Percentiles rank a stretch among this genome's conserved stretches.
Conservation (phyloP, 1,140 invertebrate genomes). For the Brachionus rubens region DNA sequence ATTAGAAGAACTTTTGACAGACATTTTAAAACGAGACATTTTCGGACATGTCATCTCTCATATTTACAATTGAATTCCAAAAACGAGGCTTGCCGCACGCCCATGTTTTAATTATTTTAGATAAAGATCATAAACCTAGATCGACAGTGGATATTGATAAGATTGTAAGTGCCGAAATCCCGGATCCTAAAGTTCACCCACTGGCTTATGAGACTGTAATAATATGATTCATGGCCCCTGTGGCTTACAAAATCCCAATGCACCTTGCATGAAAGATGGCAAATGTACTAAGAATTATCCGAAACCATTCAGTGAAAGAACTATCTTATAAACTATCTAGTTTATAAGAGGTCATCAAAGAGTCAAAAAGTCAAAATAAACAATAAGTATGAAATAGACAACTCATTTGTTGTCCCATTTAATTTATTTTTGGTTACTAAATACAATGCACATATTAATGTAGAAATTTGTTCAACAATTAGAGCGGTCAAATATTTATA, state of each 20-base stretch:
- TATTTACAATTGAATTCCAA: no score
- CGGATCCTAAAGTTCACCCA: no score
- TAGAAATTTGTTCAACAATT: conserved; percentile 48
- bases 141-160: no score
- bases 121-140: no score
- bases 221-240: no score
- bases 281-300: conserved; percentile 49
- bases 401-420: conserved; percentile 45
- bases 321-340: conserved; percentile 45
- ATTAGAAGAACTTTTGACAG: conserved; percentile 59
- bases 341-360: conserved; percentile 1
- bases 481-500: conserved; percentile 53
- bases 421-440: conserved; percentile 38
- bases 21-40: conserved; percentile 54
- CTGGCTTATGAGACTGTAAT: no score
- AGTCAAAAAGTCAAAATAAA: neutral
- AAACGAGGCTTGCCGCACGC: no score
- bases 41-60: no score
- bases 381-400: neutral
- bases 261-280: conserved; percentile 50
- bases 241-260: no score
- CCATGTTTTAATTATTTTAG: no score
- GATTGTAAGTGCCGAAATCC: no score
- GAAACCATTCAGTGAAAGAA: conserved; percentile 41
- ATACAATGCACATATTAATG: conserved; percentile 49